Base-by-base conservation (phyloP, 2,888 invertebrate species). In the Eubasilissa splendida region DNA sequence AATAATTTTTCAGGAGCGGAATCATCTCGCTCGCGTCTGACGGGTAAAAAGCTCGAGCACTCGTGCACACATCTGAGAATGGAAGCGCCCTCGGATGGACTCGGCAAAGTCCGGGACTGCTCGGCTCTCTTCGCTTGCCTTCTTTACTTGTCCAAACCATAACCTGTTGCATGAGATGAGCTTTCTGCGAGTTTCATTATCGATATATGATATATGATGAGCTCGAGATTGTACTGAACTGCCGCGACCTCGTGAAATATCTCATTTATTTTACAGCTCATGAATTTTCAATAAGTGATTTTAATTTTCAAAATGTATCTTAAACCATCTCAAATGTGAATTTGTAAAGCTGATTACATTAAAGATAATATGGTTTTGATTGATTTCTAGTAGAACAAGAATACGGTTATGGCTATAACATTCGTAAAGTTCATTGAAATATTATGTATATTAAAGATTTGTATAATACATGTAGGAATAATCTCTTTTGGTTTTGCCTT, bases 111-210 rank as follows among this genome's bases (percentile, higher is more conserved):
- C 12, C 71, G 71, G 56, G 14, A 31, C 10, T 71, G 9, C 33
- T 54, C 71, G 71, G 54, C 33, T 22, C 12, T 33, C 33, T 33
- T 54, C 71, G 12, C 31, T 56, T 53, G 11, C 33, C 71, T 22
- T 42, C 33, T 71, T 31, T 31, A 11, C 4, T 42, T 9, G 66
- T 50, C 54, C 56, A 42, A 50, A 53, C 22, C 42, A 77, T 65
- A 77, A 77, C 76, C 76, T 77, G 76, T 77, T 77, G 56, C 56
- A n/a, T 53, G 66, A 66, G 65, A 66, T 66, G 54, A 77, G 76
- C 76, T 68, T 77, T 77, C 65, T 76, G 76, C 66, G 76, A 33
- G 14, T 22, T 66, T 31, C 56, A 76, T 22, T 52, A 76, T 71
- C 68, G 54, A 33, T 71, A 71, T 56, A 22, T 22, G 22, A 22